Evolutionary conservation across 2,888 invertebrate species (phyloP), one percentile per base, ranked within the genome.

Genomic region (Cotesia congregata): DNA sequence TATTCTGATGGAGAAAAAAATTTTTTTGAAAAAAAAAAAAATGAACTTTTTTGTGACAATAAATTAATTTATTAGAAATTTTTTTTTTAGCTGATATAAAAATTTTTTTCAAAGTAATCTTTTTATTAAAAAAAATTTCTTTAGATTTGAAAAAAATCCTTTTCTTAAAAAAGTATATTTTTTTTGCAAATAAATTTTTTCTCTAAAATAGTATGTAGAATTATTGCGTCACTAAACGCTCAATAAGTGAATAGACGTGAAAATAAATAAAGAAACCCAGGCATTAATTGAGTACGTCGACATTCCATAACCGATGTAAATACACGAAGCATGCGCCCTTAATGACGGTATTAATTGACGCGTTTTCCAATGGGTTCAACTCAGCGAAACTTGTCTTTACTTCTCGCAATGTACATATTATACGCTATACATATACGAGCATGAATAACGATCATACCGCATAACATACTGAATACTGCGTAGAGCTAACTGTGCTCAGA

Each of bases 311-410:
- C n/a, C 38, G n/a, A 70, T 68, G 59, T 5, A 39, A 5, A 67
- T 68, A 50, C n/a, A 75, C 62, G 70, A 70, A 59, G 30, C 60
- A 60, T 75, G 38, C 39, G 71, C 65, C 65, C 71, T 75, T 75
- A 75, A 75, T 75, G 75, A 75, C 70, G 15, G 59, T 67, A 76
- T 72, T 72, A 76, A 76, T 76, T 76, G 72, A 72, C 72, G 72
- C 67, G 30, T 67, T 61, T 65, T 60, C 70, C 50, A 38, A 17
- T 60, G 20, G n/a, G 12, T n/a, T 17, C 15, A 39, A 68, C 40
- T 69, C 67, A 1, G 50, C 50, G 4, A 50, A 50, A 50, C 50
- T 50, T 50, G 50, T 50, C 50, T 50, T 20, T 64, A 40, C 39
- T 39, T 41, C 72, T 64, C 15, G 4, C 39, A 15, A 38, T 6